Percentiles rank a stretch among this genome's conserved stretches.
Evolutionary conservation across 2,888 invertebrate genomes (phyloP).

Genomic region (Dasysyrphus albostriatus): DNA sequence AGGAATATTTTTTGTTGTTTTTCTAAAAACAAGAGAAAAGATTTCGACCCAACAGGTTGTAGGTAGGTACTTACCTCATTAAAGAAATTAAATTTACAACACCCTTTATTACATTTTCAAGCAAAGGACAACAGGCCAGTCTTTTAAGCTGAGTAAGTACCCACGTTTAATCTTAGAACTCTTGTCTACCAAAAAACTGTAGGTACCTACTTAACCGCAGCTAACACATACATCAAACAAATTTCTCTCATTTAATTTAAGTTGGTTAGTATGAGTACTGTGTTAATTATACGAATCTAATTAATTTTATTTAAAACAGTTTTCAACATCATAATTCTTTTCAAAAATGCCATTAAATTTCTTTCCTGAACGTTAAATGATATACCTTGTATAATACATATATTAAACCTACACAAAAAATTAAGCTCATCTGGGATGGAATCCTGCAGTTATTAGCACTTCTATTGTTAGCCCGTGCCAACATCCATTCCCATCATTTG

Average conservation of each 20-base stretch:
- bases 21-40: too few species aligned
- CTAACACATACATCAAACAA: neutral
- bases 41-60: neutral
- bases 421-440: conserved; percentile 58
- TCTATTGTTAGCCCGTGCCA: conserved; percentile 34
- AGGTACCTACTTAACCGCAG: neutral
- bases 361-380: conserved; percentile 1
- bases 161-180: neutral
- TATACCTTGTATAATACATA: conserved; percentile 37
- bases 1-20: too few species aligned
- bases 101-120: neutral
- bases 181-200: neutral
- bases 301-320: conserved; percentile 30
- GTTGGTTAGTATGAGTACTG: neutral
- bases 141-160: neutral
- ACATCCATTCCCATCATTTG: conserved; percentile 34
- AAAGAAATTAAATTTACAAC: neutral
- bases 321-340: conserved; percentile 32
- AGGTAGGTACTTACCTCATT: neutral
- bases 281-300: conserved; percentile 36
- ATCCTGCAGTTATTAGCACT: conserved; percentile 56
- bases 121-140: neutral
- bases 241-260: neutral
- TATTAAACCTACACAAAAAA: conserved; percentile 3
- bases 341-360: conserved; percentile 31